Conservation (phyloP, 2,113 vertebrate species). For the Neoarius graeffei region DNA sequence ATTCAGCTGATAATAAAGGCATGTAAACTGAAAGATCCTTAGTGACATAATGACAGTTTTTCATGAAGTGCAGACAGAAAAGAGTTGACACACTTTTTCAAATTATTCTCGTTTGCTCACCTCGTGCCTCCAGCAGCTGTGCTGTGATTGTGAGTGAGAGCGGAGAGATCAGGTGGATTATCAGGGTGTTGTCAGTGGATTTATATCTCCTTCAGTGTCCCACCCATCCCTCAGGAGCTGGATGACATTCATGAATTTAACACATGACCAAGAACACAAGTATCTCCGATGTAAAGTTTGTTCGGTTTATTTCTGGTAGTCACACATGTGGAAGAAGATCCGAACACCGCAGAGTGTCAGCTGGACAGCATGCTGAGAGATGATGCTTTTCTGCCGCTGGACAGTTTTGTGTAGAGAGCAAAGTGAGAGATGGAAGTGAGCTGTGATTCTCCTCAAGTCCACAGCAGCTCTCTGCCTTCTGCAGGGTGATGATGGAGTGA, state of each 20-base stretch:
- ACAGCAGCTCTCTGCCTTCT: not conserved
- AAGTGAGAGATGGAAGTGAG: not conserved
- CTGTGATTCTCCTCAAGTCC: not conserved
- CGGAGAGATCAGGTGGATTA: not conserved
- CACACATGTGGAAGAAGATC: not conserved
- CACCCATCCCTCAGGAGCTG: not conserved
- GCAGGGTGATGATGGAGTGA: not conserved
- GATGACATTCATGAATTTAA: not conserved
- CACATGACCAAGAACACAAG: not conserved
- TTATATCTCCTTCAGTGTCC: not conserved
- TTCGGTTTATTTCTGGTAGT: not conserved
- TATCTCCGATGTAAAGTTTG: not conserved
- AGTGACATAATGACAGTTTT: not conserved
- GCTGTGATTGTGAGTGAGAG: not conserved
- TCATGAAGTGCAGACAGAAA: not conserved
- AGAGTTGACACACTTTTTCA: not conserved
- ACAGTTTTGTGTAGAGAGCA: not conserved
- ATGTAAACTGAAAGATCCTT: not conserved
- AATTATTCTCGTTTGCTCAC: not conserved
- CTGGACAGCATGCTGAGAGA: not conserved
- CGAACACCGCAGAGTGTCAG: not conserved
- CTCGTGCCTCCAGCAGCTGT: conserved; percentile 28
- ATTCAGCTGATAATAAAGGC: not conserved
- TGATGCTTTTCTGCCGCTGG: not conserved
- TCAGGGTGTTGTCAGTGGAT: not conserved